These are phyloP conservation scores for Epizoanthus stellaris DNA, from an alignment of 92 coral and sea anemone species.

Conservation along the genomic window DNA sequence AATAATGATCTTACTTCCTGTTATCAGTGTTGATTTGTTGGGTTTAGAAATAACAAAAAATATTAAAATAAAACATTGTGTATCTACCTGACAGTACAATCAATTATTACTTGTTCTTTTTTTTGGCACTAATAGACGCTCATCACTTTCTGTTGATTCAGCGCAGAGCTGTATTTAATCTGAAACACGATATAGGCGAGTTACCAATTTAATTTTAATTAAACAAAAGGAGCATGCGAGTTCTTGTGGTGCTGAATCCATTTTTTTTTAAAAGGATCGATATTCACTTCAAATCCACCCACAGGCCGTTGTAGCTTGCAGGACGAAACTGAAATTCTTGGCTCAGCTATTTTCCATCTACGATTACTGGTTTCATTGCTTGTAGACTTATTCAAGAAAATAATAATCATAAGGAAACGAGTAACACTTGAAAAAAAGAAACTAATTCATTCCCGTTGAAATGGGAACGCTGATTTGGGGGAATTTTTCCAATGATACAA, in stretches of 20 bases:
- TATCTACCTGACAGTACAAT: background rate
- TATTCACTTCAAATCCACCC: too few relatives aligned
- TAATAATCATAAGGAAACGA: too few relatives aligned
- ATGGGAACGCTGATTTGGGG: background rate
- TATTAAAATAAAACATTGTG: background rate
- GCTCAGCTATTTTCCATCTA: too few relatives aligned
- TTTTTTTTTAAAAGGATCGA: too few relatives aligned
- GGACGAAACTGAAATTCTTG: too few relatives aligned
- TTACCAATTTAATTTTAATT: too few relatives aligned
- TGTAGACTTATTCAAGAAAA: too few relatives aligned
- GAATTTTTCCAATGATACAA: background rate
- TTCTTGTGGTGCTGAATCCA: too few relatives aligned
- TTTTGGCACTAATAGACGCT: background rate
- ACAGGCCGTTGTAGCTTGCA: too few relatives aligned
- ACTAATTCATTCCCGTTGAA: background rate
- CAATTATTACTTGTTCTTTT: background rate
- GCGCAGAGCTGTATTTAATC: constrained; percentile 10
- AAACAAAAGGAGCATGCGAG: too few relatives aligned
- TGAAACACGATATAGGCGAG: constrained; percentile 12
- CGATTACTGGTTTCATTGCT: too few relatives aligned
- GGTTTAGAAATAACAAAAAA: background rate
- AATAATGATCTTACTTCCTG: background rate
- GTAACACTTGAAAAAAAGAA: background rate
- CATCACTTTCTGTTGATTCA: background rate
- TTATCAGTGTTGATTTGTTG: background rate